These are phyloP conservation scores for Cryptosula pallasiana DNA, from an alignment of 2,888 invertebrate species.

Conservation along the genomic window DNA sequence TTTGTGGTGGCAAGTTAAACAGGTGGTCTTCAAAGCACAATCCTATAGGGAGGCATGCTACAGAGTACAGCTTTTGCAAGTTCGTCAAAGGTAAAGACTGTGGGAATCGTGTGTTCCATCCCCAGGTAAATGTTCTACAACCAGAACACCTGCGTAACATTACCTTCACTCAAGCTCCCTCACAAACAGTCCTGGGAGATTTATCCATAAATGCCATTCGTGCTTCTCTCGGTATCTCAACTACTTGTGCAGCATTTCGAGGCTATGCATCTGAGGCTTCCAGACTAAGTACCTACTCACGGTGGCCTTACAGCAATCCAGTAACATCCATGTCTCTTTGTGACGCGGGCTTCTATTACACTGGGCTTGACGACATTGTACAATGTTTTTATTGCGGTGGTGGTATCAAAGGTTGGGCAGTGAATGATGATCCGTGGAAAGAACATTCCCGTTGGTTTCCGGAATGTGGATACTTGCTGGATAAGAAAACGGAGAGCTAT, in stretches of 20 bases:
- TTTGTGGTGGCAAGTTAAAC: constrained; percentile 85
- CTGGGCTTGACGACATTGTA: constrained; percentile 78
- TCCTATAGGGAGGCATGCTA: constrained; percentile 88
- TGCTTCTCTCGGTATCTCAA: too few relatives aligned
- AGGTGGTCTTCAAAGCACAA: constrained; percentile 87
- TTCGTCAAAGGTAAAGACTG: constrained; percentile 58
- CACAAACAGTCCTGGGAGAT: too few relatives aligned
- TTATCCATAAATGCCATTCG: too few relatives aligned
- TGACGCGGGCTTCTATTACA: constrained; percentile 87
- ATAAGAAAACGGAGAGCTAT: constrained; percentile 69
- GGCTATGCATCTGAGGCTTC: too few relatives aligned
- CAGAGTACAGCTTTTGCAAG: constrained; percentile 80
- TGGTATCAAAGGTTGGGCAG: constrained; percentile 88
- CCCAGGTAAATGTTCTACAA: too few relatives aligned
- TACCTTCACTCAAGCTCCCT: too few relatives aligned
- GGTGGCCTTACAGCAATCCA: too few relatives aligned
- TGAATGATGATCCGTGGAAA: constrained; percentile 84
- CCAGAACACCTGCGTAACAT: too few relatives aligned
- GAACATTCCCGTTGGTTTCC: constrained; percentile 90
- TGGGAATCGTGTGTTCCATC: constrained; percentile 30
- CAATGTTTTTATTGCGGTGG: constrained; percentile 91
- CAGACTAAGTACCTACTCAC: too few relatives aligned
- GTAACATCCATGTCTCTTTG: too few relatives aligned
- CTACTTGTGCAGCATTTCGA: too few relatives aligned
- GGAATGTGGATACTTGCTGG: constrained; percentile 73